phyloP scores from a whole-genome alignment of 1,140 invertebrate species.

The Plutomurus gul region DNA sequence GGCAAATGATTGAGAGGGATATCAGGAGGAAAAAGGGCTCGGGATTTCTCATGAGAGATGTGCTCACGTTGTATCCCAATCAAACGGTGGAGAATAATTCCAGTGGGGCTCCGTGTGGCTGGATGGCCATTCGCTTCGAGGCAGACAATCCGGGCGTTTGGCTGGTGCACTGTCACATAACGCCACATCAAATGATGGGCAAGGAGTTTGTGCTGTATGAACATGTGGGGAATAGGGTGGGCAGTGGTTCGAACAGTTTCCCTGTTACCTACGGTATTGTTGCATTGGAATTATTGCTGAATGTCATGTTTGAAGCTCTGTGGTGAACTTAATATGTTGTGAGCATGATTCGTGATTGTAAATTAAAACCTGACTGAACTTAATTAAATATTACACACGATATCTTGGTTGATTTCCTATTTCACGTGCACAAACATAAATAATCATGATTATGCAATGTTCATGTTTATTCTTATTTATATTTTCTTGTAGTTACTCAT shows the following conservation, averaged over 20 bases:
- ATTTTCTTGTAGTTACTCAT: neutral
- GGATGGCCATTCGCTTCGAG: conserved; percentile 21
- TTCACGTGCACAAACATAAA: neutral
- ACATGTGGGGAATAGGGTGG: neutral
- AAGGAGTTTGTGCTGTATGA: conserved; percentile 37
- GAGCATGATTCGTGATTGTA: neutral
- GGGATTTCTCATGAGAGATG: conserved; percentile 22
- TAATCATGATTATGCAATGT: neutral
- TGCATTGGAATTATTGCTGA: neutral
- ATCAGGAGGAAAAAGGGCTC: neutral
- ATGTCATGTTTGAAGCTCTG: neutral
- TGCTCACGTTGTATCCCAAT: conserved; percentile 21
- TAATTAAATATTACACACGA: too few species aligned
- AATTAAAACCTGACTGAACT: too few species aligned
- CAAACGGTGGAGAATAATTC: conserved; percentile 7
- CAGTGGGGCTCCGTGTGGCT: conserved; percentile 30
- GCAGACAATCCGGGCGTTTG: conserved; percentile 31
- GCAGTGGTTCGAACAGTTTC: neutral
- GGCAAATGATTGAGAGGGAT: neutral
- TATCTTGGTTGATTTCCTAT: too few species aligned
- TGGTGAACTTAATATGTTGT: neutral
- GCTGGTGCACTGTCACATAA: conserved; percentile 40
- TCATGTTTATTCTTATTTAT: neutral
- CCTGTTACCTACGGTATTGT: neutral
- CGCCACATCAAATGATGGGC: conserved; percentile 37